Conservation (phyloP, 2,888 invertebrate species). For the Axea sp. region DNA sequence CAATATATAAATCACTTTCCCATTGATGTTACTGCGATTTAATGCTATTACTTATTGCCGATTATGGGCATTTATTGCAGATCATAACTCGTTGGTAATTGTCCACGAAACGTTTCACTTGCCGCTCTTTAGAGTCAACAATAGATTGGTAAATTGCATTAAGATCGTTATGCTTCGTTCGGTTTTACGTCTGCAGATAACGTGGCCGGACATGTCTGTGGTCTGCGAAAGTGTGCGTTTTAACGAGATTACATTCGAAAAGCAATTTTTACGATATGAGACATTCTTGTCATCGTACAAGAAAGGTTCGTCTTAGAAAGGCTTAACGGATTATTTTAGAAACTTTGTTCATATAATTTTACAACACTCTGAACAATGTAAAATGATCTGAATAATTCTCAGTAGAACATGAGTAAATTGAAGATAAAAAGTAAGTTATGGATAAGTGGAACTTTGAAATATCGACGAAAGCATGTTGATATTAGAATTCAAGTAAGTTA, state of each 20-base stretch:
- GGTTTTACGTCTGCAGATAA: constrained; percentile 38
- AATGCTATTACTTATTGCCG: constrained; percentile 21
- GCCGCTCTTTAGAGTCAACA: constrained; percentile 2
- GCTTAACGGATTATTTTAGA: no score
- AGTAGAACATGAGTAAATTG: no score
- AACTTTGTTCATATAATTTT: no score
- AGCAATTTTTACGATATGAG: constrained; percentile 14
- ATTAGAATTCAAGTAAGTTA: no score
- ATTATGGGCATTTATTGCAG: constrained; percentile 34
- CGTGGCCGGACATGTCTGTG: constrained; percentile 18
- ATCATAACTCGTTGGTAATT: constrained; percentile 39
- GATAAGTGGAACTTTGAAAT: no score
- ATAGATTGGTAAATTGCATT: constrained; percentile 46
- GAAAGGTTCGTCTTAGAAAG: no score
- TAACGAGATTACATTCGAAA: constrained; percentile 12
- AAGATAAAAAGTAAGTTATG: no score
- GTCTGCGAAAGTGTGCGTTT: constrained; percentile 30
- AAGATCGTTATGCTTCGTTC: constrained; percentile 45
- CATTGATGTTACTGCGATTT: constrained; percentile 16
- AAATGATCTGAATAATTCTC: no score
- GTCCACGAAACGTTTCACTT: constrained; percentile 47
- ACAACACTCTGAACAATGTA: no score
- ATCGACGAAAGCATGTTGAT: no score
- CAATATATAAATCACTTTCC: constrained; percentile 28
- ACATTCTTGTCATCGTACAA: no score